Conservation (phyloP, 2,888 invertebrate genomes). For the Ligdia adustata region DNA sequence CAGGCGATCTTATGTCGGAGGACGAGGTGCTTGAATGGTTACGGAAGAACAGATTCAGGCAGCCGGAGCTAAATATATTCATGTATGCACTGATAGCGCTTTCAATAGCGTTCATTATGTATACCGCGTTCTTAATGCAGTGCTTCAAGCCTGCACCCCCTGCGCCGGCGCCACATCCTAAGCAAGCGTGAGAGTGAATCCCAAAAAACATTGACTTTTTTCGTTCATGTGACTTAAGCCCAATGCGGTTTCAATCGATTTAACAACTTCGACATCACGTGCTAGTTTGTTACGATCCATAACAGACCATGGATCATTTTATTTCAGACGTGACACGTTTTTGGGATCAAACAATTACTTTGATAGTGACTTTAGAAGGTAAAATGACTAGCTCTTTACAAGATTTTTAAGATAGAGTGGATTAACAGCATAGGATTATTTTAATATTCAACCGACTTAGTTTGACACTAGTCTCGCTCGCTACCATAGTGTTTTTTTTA, state of each 20-base stretch:
- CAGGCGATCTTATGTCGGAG: conserved; percentile 93
- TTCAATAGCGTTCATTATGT: conserved; percentile 93
- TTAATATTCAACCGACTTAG: conserved; percentile 32
- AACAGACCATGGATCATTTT: conserved; percentile 44
- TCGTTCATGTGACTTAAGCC: conserved; percentile 45
- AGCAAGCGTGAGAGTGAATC: conserved; percentile 84
- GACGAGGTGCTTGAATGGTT: conserved; percentile 96
- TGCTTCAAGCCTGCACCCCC: conserved; percentile 91
- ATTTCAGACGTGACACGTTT: conserved; percentile 57
- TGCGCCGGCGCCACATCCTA: conserved; percentile 85
- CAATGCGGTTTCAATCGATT: conserved; percentile 31
- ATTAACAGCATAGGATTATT: conserved; percentile 44
- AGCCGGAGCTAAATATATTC: conserved; percentile 96
- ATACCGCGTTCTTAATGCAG: conserved; percentile 95
- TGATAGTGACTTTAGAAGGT: conserved; percentile 44
- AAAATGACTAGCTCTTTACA: conserved; percentile 28
- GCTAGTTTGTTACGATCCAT: conserved; percentile 48
- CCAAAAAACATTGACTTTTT: conserved; percentile 40
- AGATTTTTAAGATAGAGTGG: conserved; percentile 43
- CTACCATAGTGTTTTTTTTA: conserved; percentile 48
- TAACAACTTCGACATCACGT: conserved; percentile 44
- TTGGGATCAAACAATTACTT: conserved; percentile 75
- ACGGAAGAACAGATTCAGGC: conserved; percentile 95
- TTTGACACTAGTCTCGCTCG: conserved; percentile 10
- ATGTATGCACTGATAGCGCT: conserved; percentile 96